Conservation (phyloP, 2,113 vertebrate genomes). For the Mesoclemmys tuberculata region DNA sequence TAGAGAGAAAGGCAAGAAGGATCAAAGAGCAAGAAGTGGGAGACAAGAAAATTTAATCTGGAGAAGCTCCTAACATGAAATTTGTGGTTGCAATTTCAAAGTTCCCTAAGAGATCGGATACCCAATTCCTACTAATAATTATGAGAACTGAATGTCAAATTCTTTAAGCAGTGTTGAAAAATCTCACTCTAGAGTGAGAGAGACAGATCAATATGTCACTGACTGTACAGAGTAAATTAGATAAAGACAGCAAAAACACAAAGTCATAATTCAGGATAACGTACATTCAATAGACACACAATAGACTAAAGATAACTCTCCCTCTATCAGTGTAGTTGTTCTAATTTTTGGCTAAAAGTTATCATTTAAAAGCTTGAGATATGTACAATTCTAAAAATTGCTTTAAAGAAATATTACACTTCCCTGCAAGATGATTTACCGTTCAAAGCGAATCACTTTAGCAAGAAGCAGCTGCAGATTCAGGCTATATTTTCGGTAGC, state of each 20-base stretch:
- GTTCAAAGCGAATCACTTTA: slow-evolving; percentile 74
- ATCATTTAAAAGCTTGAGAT: neutral
- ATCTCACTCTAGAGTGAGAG: neutral
- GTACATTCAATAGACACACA: slow-evolving; percentile 15
- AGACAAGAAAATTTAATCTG: neutral
- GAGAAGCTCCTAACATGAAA: neutral
- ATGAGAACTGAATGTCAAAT: neutral
- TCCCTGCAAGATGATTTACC: slow-evolving; percentile 58
- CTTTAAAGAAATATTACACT: neutral
- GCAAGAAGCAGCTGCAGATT: slow-evolving; percentile 70
- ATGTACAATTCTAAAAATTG: slow-evolving; percentile 13
- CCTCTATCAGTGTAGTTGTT: neutral
- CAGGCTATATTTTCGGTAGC: slow-evolving; percentile 62
- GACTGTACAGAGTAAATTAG: neutral
- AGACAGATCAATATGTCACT: neutral
- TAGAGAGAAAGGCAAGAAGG: neutral
- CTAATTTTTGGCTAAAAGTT: neutral
- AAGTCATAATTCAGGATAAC: neutral
- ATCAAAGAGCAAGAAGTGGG: neutral
- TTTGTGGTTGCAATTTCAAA: neutral
- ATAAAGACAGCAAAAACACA: neutral
- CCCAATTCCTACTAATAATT: neutral
- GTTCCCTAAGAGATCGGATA: neutral
- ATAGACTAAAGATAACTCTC: slow-evolving; percentile 11
- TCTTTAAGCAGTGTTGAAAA: neutral